Conservation (phyloP, 2,113 vertebrate species). For the Phylloscopus trochiloides region DNA sequence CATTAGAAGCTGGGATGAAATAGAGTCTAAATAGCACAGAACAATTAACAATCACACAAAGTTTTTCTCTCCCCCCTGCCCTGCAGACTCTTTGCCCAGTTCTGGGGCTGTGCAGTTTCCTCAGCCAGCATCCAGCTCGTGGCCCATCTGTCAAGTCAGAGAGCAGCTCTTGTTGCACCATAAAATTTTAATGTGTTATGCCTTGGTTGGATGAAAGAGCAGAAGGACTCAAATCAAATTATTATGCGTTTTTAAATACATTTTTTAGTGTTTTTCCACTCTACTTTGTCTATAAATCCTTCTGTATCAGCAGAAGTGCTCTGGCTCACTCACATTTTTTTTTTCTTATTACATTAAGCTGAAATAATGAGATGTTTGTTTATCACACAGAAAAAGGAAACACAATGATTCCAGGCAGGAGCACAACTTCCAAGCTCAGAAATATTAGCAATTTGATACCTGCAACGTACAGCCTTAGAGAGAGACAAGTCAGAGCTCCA, state of each 20-base stretch:
- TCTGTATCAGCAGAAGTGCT: background rate
- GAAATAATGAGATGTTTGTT: background rate
- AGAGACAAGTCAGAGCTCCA: background rate
- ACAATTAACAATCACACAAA: background rate
- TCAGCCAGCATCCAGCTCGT: background rate
- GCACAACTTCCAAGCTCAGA: background rate
- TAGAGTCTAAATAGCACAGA: background rate
- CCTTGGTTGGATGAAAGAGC: background rate
- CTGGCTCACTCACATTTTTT: background rate
- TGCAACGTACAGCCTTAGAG: accelerated
- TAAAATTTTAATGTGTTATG: background rate
- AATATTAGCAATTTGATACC: background rate
- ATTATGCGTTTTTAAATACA: background rate
- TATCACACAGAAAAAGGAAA: background rate
- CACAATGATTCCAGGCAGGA: background rate
- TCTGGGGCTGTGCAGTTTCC: background rate
- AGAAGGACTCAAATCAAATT: background rate
- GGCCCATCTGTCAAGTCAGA: background rate
- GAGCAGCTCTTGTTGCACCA: background rate
- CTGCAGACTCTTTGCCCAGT: background rate
- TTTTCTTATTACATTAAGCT: background rate
- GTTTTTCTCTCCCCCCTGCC: accelerated
- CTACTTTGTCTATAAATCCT: background rate
- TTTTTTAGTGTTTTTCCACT: background rate
- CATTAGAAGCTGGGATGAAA: background rate